These are phyloP conservation scores for Odontamblyopus lacepedii DNA, from an alignment of 2,797 vertebrate genomes.

Conservation along the genomic window DNA sequence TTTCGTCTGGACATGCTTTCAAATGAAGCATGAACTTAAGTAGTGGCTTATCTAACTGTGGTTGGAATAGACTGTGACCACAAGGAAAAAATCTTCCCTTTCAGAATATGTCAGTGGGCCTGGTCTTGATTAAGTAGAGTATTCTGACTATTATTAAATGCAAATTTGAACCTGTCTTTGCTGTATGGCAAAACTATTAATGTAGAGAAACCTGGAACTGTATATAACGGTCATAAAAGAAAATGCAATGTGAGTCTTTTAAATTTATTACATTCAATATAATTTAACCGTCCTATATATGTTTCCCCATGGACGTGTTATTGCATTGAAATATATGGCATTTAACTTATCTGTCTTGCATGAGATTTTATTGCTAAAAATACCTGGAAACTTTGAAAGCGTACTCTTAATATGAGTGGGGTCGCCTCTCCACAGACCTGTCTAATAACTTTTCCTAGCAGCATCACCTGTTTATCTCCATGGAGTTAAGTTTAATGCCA, in stretches of 20 bases:
- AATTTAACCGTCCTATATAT: not conserved
- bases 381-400: too few species aligned
- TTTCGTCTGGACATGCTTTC: slow-evolving; percentile 31
- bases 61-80: slow-evolving; percentile 24
- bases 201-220: not conserved
- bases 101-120: slow-evolving; percentile 1
- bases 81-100: slow-evolving; percentile 6
- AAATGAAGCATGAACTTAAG: slow-evolving; percentile 27
- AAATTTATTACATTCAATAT: not conserved
- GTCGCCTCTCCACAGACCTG: too few species aligned
- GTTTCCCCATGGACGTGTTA: too few species aligned
- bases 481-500: too few species aligned
- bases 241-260: not conserved
- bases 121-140: slow-evolving; percentile 5
- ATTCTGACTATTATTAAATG: slow-evolving; percentile 13
- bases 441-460: too few species aligned
- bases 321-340: too few species aligned
- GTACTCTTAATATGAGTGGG: too few species aligned
- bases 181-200: slow-evolving; percentile 15
- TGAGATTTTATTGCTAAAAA: too few species aligned
- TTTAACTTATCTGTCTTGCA: too few species aligned
- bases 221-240: not conserved
- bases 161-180: slow-evolving; percentile 3
- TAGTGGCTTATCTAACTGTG: slow-evolving; percentile 32
- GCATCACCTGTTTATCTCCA: too few species aligned